Conservation (phyloP, 2,797 vertebrate genomes). For the Erithacus rubecula region DNA sequence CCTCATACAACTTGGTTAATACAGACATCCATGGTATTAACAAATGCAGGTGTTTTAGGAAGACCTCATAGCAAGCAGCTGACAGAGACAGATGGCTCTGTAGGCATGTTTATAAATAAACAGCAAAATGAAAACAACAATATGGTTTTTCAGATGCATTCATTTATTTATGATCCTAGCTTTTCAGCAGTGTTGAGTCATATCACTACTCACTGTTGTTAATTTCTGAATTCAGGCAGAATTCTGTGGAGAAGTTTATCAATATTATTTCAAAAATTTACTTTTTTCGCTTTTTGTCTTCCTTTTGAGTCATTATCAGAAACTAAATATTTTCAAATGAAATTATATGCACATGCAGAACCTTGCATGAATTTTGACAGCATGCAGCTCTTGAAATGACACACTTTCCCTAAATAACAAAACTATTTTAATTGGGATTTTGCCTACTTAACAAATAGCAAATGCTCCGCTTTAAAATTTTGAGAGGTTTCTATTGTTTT, state of each 20-base stretch:
- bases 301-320: not conserved
- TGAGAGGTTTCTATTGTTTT: not conserved
- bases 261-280: not conserved
- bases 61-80: not conserved
- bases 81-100: not conserved
- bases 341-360: not conserved
- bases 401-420: not conserved
- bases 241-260: not conserved
- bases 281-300: not conserved
- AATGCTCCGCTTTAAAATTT: not conserved
- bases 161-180: not conserved
- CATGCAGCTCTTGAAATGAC: not conserved
- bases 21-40: not conserved
- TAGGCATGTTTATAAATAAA: not conserved
- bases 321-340: not conserved
- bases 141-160: not conserved
- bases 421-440: not conserved
- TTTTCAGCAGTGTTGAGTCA: not conserved
- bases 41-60: not conserved
- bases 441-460: not conserved
- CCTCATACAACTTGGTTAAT: not conserved
- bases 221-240: not conserved
- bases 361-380: not conserved
- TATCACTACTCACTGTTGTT: not conserved
- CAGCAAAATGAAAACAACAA: not conserved